These are phyloP conservation scores for Pogonognathellus flavescens DNA, from an alignment of 1,140 invertebrate genomes.

Conservation along the genomic window DNA sequence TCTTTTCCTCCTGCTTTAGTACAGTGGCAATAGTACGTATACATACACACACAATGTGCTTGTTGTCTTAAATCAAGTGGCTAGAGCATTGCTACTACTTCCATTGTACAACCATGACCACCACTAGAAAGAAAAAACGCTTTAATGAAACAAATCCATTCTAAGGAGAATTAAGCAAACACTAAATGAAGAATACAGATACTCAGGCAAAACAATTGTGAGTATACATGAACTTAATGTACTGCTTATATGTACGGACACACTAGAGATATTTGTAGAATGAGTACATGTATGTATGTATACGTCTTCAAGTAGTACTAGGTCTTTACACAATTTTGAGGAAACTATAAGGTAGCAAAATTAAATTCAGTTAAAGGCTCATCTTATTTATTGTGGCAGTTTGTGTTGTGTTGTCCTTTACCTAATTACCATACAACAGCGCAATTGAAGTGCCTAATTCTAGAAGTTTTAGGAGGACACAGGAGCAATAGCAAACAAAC, in stretches of 20 bases:
- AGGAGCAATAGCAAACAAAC: neutral
- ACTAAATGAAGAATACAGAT: constrained; percentile 12
- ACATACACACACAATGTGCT: no score
- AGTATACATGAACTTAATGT: no score
- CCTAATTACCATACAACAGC: constrained; percentile 22
- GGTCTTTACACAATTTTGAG: neutral
- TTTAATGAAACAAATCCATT: constrained; percentile 37
- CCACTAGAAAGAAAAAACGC: neutral
- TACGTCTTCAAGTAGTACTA: no score
- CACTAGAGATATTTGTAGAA: no score
- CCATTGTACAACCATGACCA: neutral
- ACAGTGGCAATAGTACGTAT: neutral
- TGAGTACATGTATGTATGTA: no score
- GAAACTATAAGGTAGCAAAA: neutral
- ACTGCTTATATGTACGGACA: no score
- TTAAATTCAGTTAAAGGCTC: constrained; percentile 25
- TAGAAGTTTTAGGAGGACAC: neutral
- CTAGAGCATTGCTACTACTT: neutral
- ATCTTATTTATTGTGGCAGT: constrained; percentile 27
- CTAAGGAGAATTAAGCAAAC: constrained; percentile 20
- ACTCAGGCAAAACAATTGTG: no score
- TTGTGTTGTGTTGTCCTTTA: constrained; percentile 1
- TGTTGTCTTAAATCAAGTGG: constrained; percentile 9
- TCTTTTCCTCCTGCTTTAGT: no score
- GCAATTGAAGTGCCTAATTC: neutral